These are phyloP conservation scores for Nothocercus nigrocapillus DNA, from an alignment of 2,113 vertebrate species.

Conservation along the genomic window DNA sequence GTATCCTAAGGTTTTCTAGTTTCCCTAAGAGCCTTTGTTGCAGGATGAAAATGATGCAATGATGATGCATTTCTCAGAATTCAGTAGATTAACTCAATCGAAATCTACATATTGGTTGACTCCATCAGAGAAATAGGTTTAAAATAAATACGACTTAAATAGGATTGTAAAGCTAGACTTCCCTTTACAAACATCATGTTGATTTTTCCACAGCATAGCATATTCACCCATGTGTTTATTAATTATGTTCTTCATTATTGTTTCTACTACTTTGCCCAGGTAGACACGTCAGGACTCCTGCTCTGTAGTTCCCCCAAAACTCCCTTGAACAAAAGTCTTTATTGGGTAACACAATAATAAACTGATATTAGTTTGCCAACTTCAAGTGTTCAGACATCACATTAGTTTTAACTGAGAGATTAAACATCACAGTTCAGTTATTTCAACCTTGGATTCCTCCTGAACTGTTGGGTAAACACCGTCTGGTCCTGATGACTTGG, in stretches of 20 bases:
- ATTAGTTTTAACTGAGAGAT: neutral
- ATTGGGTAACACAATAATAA: neutral
- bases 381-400: neutral
- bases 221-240: neutral
- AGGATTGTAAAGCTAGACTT: neutral
- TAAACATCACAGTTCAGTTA: neutral
- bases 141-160: neutral
- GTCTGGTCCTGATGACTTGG: neutral
- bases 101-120: neutral
- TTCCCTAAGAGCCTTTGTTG: neutral
- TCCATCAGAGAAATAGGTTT: neutral
- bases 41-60: neutral
- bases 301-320: neutral
- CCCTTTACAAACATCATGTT: neutral
- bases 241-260: neutral
- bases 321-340: neutral
- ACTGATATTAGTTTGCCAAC: neutral
- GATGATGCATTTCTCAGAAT: neutral
- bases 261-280: neutral
- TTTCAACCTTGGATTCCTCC: neutral
- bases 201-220: neutral
- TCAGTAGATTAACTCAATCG: neutral
- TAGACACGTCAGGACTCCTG: rapidly evolving
- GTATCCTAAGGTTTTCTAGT: neutral
- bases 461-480: neutral